Evolutionary conservation across 2,888 invertebrate genomes (phyloP).

Genomic region (Callyntrura sp.): DNA sequence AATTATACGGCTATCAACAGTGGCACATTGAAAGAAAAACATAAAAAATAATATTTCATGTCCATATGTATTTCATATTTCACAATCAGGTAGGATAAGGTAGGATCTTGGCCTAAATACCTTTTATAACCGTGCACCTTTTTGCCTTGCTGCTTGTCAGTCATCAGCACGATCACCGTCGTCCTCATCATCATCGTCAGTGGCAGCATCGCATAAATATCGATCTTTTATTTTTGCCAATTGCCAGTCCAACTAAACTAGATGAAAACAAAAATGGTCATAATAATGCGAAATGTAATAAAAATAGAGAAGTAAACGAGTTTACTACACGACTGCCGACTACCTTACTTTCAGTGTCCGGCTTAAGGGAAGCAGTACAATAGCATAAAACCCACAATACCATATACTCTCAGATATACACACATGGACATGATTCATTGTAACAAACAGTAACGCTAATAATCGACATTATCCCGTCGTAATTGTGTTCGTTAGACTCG

Average conservation of each 20-base stretch:
- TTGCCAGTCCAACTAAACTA: constrained; percentile 19
- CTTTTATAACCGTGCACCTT: constrained; percentile 44
- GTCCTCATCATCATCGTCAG: constrained; percentile 1
- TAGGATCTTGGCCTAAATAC: constrained; percentile 67
- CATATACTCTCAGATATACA: too few relatives aligned
- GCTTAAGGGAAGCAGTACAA: not conserved
- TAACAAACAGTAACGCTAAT: not conserved
- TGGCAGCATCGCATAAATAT: constrained; percentile 24
- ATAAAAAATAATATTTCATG: not conserved
- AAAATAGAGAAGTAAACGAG: not conserved
- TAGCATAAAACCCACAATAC: not conserved
- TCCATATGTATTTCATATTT: constrained; percentile 24
- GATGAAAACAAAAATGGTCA: not conserved
- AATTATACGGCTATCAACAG: not conserved
- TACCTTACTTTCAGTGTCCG: not conserved
- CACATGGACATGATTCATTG: not conserved
- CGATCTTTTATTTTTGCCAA: constrained; percentile 18
- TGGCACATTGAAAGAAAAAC: constrained; percentile 15
- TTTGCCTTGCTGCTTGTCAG: constrained; percentile 51
- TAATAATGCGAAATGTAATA: not conserved
- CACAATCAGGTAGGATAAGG: constrained; percentile 36
- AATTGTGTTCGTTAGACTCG: constrained; percentile 22
- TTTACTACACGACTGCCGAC: not conserved
- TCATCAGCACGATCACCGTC: constrained; percentile 2
- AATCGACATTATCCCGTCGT: constrained; percentile 3